Evolutionary conservation across 2,113 vertebrate genomes (phyloP), one percentile per base, ranked within the genome.

Genomic region (Neopipo cinnamomea): DNA sequence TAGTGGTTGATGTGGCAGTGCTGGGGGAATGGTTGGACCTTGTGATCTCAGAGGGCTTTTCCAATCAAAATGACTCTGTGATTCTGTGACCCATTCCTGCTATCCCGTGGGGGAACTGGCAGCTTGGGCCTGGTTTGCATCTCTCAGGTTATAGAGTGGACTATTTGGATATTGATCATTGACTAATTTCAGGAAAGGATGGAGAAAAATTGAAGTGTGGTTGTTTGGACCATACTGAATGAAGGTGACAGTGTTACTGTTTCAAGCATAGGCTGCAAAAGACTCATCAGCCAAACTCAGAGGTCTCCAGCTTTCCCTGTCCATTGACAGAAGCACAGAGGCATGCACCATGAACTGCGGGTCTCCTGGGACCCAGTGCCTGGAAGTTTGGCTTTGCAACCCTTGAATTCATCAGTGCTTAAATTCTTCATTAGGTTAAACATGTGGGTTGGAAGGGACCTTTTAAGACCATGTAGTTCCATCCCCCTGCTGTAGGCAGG

Each of bases 391-490:
- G 15, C 37, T 75, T 82, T 67, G 61, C n/a, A 81, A 8, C 8
- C 25, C 8, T 13, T 46, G 15, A 47, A 47, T 31, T 67, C 20
- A 9, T 24, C 56, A 58, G 19, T 49, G 25, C 66, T 30, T 35
- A 16, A 70, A 71, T 27, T 22, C 35, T 76, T 66, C 12, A 2
- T 0, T 67, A 82, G 13, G 13, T 62, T 42, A 24, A 63, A 56
- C 0, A 1, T 13, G 8, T 7, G 49, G 28, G 30, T 42, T 49
- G n/a, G 50, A 56, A 65, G 25, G 14, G 42, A 22, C 31, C 11
- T 49, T 49, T 6, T 12, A 65, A 63, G 5, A 4, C 3, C 24
- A 14, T 9, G 30, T 20, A 7, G 7, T 41, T 41, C 23, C 24
- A 37, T 24, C 12, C 6, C 15, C 3, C 27, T 72, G 41, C 20